Evolutionary conservation across 2,113 vertebrate genomes (phyloP).

Genomic region (Myodes glareolus): DNA sequence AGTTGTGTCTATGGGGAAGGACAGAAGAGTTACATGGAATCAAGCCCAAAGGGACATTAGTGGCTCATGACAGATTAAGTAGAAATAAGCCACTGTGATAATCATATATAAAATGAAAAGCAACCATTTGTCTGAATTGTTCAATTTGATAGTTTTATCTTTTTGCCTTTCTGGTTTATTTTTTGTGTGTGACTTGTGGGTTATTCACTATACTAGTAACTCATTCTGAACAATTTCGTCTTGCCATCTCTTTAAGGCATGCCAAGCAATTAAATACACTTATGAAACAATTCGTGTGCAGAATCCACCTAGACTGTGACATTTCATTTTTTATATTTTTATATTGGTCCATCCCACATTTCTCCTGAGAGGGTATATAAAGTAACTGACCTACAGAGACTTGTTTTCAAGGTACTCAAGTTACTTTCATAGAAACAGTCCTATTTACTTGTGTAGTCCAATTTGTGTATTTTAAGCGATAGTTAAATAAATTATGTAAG

Average conservation of each 20-base stretch:
- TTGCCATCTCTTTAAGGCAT: conserved; percentile 46
- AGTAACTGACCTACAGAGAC: conserved; percentile 53
- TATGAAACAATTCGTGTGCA: conserved; percentile 43
- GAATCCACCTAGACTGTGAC: neutral
- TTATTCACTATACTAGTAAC: neutral
- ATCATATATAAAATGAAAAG: neutral
- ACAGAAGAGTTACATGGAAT: neutral
- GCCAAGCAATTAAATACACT: conserved; percentile 45
- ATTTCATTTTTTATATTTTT: neutral
- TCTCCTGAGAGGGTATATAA: conserved; percentile 46
- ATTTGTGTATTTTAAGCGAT: conserved; percentile 49
- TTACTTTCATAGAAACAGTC: conserved; percentile 63
- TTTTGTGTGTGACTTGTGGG: neutral
- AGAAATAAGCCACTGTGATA: neutral
- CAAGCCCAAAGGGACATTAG: neutral
- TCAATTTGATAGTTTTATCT: neutral
- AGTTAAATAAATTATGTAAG: conserved; percentile 66
- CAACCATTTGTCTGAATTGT: neutral
- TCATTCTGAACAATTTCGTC: neutral
- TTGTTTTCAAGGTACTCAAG: conserved; percentile 34
- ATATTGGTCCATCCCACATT: neutral
- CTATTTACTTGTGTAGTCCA: conserved; percentile 42
- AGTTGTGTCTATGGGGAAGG: neutral
- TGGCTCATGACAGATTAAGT: neutral
- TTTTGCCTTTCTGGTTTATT: neutral